Conservation (phyloP, 2,113 vertebrate species). For the Cololabis saira region DNA sequence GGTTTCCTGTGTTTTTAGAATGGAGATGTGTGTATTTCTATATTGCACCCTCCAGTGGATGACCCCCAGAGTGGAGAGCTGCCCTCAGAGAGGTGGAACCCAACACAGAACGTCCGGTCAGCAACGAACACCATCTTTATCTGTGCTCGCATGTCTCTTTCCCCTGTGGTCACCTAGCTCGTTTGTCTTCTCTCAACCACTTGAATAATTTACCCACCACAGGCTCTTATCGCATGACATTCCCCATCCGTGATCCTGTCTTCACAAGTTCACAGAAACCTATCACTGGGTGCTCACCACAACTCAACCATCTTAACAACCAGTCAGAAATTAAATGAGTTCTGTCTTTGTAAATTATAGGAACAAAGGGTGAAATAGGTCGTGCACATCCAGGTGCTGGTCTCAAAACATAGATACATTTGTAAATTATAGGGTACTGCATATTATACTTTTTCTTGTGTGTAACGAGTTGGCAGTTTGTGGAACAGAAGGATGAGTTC, state of each 20-base stretch:
- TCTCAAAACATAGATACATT: too few relatives aligned
- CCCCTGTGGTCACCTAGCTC: conserved; percentile 11
- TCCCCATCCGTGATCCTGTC: conserved; percentile 15
- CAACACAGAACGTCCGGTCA: conserved; percentile 97
- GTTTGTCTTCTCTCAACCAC: conserved; percentile 13
- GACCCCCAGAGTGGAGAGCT: conserved; percentile 98
- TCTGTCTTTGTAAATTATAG: too few relatives aligned
- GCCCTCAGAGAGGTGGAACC: conserved; percentile 97
- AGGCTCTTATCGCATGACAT: conserved; percentile 36
- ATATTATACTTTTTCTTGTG: too few relatives aligned
- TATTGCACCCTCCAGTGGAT: conserved; percentile 94
- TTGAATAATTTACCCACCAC: conserved; percentile 14
- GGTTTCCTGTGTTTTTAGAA: conserved; percentile 80
- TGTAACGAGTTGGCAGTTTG: too few relatives aligned
- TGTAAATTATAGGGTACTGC: too few relatives aligned
- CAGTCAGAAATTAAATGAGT: too few relatives aligned
- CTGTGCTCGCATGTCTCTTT: conserved; percentile 5
- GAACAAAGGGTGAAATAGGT: too few relatives aligned
- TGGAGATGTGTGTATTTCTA: conserved; percentile 97
- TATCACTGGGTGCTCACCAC: neutral
- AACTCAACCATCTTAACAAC: too few relatives aligned
- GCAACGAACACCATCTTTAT: conserved; percentile 28
- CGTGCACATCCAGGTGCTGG: too few relatives aligned
- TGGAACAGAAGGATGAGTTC: too few relatives aligned
- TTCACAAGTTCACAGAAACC: conserved; percentile 26